Evolutionary conservation across 2,797 vertebrate species (phyloP).

Genomic region (Anas flavirostris): DNA sequence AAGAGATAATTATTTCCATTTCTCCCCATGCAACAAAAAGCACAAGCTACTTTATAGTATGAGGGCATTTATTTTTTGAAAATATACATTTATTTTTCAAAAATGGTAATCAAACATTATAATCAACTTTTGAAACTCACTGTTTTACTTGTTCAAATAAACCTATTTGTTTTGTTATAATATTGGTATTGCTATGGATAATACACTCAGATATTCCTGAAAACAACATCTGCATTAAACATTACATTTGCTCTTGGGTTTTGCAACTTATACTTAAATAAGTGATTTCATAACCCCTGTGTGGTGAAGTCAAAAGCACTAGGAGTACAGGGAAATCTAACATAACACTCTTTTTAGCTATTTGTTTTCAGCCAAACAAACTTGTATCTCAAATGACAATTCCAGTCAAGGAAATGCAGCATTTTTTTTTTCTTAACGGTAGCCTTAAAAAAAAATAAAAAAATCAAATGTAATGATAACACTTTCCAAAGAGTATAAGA

Average conservation of each 20-base stretch:
- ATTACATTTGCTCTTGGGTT: not conserved
- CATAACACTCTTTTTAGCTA: fast-evolving
- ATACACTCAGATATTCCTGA: not conserved
- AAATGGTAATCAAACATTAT: not conserved
- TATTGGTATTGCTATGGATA: not conserved
- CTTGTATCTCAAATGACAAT: not conserved
- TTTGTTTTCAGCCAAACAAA: not conserved
- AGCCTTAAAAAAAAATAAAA: not conserved
- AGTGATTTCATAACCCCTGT: not conserved
- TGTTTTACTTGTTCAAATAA: not conserved
- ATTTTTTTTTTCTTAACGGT: not conserved
- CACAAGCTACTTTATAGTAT: not conserved
- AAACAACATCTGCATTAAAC: not conserved
- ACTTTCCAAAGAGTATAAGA: not conserved
- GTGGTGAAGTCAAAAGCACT: not conserved
- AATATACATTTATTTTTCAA: not conserved
- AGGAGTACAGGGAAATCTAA: not conserved
- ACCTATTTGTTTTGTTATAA: not conserved
- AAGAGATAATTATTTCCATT: not conserved
- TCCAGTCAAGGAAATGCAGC: not conserved
- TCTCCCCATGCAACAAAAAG: not conserved
- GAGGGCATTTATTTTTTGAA: not conserved
- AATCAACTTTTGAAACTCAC: not conserved
- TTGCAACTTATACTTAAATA: not conserved
- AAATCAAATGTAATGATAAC: not conserved